phyloP scores from a whole-genome alignment of 1,140 invertebrate species.

The Leptopilina boulardi region DNA sequence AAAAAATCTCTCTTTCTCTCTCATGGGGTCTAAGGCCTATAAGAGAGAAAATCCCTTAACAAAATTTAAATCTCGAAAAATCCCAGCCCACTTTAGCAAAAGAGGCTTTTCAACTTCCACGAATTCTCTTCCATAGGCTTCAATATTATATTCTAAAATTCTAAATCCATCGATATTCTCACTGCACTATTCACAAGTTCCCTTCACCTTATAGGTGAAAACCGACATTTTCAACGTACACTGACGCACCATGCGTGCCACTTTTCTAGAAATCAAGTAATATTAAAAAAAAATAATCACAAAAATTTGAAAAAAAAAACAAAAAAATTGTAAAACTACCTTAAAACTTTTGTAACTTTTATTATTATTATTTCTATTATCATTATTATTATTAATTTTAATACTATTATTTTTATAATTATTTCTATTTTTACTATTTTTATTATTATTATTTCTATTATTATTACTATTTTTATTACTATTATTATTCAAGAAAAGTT shows the following conservation, averaged over 20 bases:
- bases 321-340: too few relatives aligned
- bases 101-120: constrained; percentile 6
- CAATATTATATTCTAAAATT: constrained; percentile 14
- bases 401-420: too few relatives aligned
- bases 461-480: too few relatives aligned
- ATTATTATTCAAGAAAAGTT: too few relatives aligned
- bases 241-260: constrained; percentile 10
- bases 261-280: neutral
- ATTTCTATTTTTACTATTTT: too few relatives aligned
- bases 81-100: neutral
- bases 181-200: constrained; percentile 23
- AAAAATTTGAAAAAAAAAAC: neutral
- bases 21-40: too few relatives aligned
- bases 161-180: constrained; percentile 23
- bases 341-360: too few relatives aligned
- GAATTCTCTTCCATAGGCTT: neutral
- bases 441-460: too few relatives aligned
- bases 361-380: too few relatives aligned
- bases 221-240: neutral
- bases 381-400: too few relatives aligned
- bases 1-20: neutral
- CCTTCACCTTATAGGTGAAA: constrained; percentile 18
- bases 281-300: neutral
- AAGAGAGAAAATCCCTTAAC: neutral
- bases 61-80: neutral